Percentiles rank a stretch among this genome's conserved stretches.
Conservation (phyloP, 2,888 invertebrate species). For the Xestia xanthographa region DNA sequence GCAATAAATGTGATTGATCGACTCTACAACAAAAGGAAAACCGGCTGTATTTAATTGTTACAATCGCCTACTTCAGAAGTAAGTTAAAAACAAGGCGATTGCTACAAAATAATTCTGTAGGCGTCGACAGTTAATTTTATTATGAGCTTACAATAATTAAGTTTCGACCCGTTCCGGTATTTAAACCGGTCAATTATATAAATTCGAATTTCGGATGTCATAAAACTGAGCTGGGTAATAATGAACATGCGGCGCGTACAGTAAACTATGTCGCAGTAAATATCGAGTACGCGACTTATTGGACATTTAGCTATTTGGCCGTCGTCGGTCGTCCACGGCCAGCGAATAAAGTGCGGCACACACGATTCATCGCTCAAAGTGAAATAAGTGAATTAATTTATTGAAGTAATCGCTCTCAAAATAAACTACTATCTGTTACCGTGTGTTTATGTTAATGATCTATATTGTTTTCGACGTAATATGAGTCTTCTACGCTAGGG, state of each 20-base stretch:
- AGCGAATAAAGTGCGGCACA: constrained; percentile 70
- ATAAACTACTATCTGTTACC: constrained; percentile 6
- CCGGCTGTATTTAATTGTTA: constrained; percentile 58
- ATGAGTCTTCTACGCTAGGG: too few relatives aligned
- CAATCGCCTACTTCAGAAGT: constrained; percentile 56
- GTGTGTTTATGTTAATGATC: too few relatives aligned
- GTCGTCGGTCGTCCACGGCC: constrained; percentile 67
- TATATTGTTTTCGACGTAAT: not conserved
- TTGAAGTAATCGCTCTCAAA: not conserved
- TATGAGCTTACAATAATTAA: constrained; percentile 75
- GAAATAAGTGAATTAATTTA: constrained; percentile 63
- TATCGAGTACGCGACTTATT: constrained; percentile 85
- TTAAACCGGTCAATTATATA: constrained; percentile 86
- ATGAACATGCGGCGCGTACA: constrained; percentile 86
- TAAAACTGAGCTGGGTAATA: constrained; percentile 86
- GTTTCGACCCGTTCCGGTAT: constrained; percentile 75
- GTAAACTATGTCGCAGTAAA: constrained; percentile 88
- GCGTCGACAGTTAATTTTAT: constrained; percentile 67
- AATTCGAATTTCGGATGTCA: constrained; percentile 85
- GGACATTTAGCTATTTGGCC: constrained; percentile 83
- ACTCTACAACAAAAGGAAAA: constrained; percentile 35
- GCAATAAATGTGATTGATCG: constrained; percentile 51
- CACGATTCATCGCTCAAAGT: constrained; percentile 64
- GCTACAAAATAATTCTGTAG: constrained; percentile 62
- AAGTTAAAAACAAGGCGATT: constrained; percentile 57